A percentile compares a stretch with the other conserved stretches of the same genome.
Evolutionary conservation across 1,140 invertebrate species (phyloP).

Genomic region (Drosophila azteca): DNA sequence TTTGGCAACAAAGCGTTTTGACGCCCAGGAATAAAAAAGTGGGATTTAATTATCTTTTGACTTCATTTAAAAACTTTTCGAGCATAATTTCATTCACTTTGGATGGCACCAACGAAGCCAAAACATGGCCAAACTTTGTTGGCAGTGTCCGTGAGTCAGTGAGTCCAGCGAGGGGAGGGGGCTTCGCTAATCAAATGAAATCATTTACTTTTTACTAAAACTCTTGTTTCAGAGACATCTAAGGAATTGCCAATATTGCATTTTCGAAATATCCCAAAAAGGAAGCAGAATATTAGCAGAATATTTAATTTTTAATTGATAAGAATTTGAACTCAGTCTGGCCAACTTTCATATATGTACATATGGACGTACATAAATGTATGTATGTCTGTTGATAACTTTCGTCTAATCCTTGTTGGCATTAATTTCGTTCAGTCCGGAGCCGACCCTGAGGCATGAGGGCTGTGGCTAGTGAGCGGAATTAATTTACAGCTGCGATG

Average conservation of each 20-base stretch:
- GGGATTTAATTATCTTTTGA: conserved; percentile 73
- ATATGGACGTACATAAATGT: too few relatives aligned
- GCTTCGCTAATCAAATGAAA: too few relatives aligned
- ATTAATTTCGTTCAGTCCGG: conserved; percentile 33
- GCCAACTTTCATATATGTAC: background rate
- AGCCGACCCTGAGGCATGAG: conserved; percentile 1
- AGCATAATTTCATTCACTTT: conserved; percentile 10
- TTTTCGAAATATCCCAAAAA: too few relatives aligned
- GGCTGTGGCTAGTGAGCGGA: background rate
- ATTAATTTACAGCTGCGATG: conserved; percentile 32
- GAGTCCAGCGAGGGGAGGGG: too few relatives aligned
- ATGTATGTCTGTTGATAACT: conserved; percentile 10
- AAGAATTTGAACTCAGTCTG: background rate
- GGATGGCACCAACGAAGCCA: background rate
- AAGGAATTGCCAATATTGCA: too few relatives aligned
- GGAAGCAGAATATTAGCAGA: too few relatives aligned
- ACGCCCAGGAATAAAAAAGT: conserved; percentile 30
- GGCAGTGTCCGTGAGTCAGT: too few relatives aligned
- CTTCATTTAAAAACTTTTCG: conserved; percentile 58
- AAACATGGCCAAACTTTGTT: conserved; percentile 12
- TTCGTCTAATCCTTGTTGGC: conserved; percentile 47
- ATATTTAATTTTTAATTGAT: too few relatives aligned
- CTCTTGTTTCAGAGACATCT: too few relatives aligned
- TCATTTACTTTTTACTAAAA: too few relatives aligned
- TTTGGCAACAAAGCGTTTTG: conserved; percentile 50